These are phyloP conservation scores for Macrotus californicus DNA, from an alignment of 2,113 vertebrate genomes.

Conservation along the genomic window DNA sequence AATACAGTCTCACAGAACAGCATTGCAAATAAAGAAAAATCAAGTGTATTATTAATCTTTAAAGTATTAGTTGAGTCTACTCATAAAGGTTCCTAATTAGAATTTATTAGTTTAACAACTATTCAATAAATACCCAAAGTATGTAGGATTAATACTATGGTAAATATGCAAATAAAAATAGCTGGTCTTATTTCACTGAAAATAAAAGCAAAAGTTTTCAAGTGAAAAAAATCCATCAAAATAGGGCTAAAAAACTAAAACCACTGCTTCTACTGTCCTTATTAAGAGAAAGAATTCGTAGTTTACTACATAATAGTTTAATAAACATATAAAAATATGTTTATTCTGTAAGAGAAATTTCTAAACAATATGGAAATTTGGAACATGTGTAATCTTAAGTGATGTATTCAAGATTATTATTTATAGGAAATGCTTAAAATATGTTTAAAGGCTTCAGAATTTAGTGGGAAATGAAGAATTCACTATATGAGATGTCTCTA, in stretches of 20 bases:
- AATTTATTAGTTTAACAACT: constrained; percentile 19
- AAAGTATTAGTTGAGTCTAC: background rate
- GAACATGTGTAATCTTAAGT: background rate
- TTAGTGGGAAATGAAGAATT: background rate
- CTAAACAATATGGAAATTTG: background rate
- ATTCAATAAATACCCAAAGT: background rate
- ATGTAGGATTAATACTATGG: background rate
- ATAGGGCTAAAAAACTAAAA: background rate
- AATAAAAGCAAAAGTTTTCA: constrained; percentile 25
- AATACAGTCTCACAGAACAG: background rate
- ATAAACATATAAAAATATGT: too few species aligned
- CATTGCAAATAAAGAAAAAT: constrained; percentile 30
- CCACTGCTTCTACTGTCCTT: background rate
- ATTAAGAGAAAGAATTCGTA: constrained; percentile 1
- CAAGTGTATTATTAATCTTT: background rate
- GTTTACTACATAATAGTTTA: background rate
- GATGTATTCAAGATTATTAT: background rate
- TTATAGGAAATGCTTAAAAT: background rate
- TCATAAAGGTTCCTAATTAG: background rate
- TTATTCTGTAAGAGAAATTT: background rate
- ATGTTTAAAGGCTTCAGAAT: background rate
- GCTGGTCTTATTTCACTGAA: background rate
- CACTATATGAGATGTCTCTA: background rate
- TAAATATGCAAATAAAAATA: constrained; percentile 31
- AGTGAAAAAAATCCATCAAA: background rate